Base-by-base conservation (phyloP, 23 tunicate genomes). In the Styela clava region DNA sequence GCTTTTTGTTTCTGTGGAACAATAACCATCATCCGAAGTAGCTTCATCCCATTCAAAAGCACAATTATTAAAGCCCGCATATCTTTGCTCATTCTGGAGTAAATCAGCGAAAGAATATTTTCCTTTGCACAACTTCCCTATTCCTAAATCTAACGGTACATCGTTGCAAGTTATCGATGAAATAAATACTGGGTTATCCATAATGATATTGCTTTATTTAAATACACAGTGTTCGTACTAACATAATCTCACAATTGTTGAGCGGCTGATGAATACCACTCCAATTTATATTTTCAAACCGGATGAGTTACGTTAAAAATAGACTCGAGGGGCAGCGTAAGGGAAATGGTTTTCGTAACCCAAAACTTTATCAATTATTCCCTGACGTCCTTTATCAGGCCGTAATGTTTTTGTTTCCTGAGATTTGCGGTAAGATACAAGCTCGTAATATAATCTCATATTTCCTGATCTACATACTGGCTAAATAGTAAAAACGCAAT, bases 11-110 rank as follows among this genome's bases (percentile, higher is more conserved):
- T 44, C 56, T 12, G 56, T 44, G 7, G 56, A 44, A 44, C 56
- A 44, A 44, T 44, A 44, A 44, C 56, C 56, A 12, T 44, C 56
- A 12, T 44, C 56, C 35, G 34, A 31, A 21, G 34, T 32, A 3
- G 77, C 20, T 71, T 71, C 77, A 71, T 71, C 77, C 77, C 77
- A 71, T 32, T 28, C 34, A 71, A 71, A 71, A 31, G 34, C 77
- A 29, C 34, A 21, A 16, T 71, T 71, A 28, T 71, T 34, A 29
- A 71, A 71, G 7, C 77, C 77, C 5, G 71, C 31, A 26, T 28
- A 25, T 30, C 34, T 32, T 21, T 71, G 77, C 3, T 71, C 34
- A 35, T 34, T 30, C 16, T 32, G 77, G 35, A 71, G 29, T 30
- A 71, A 34, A 16, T 71, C 24, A 34, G 16, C 5, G 29, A 71